These are phyloP conservation scores for Emydoidea blandingii DNA, from an alignment of 2,797 vertebrate genomes.

Conservation along the genomic window DNA sequence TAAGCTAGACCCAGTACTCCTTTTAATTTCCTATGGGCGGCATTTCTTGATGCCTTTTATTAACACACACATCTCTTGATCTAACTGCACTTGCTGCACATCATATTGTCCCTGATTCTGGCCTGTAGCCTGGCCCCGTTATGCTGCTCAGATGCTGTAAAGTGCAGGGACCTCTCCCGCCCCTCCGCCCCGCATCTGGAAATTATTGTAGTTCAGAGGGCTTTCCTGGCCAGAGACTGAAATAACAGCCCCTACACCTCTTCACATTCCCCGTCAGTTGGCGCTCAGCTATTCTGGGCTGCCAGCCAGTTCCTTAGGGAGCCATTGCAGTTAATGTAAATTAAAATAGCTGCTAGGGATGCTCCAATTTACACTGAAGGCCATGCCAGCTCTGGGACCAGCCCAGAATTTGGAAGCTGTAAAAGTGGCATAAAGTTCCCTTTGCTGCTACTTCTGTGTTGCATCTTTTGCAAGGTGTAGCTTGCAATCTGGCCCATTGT, in stretches of 20 bases:
- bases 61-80: neutral
- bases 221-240: neutral
- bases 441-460: neutral
- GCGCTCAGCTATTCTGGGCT: slow-evolving; percentile 40
- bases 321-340: slow-evolving; percentile 40
- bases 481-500: neutral
- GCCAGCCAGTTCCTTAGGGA: slow-evolving; percentile 53
- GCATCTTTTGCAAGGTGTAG: neutral
- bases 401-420: slow-evolving; percentile 33
- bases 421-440: slow-evolving; percentile 46
- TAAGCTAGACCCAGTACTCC: neutral
- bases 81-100: neutral
- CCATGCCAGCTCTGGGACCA: neutral
- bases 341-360: slow-evolving; percentile 49
- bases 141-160: neutral
- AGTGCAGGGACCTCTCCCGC: no score
- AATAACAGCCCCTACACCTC: neutral
- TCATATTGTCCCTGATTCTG: neutral
- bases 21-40: slow-evolving; percentile 33
- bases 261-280: neutral
- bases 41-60: slow-evolving; percentile 35
- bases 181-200: neutral
- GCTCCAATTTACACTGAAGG: neutral
- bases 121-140: neutral
- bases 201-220: neutral